Percentiles rank a stretch among this genome's conserved stretches.
phyloP scores from a whole-genome alignment of 2,113 vertebrate genomes.

The Aegotheles bennettii region DNA sequence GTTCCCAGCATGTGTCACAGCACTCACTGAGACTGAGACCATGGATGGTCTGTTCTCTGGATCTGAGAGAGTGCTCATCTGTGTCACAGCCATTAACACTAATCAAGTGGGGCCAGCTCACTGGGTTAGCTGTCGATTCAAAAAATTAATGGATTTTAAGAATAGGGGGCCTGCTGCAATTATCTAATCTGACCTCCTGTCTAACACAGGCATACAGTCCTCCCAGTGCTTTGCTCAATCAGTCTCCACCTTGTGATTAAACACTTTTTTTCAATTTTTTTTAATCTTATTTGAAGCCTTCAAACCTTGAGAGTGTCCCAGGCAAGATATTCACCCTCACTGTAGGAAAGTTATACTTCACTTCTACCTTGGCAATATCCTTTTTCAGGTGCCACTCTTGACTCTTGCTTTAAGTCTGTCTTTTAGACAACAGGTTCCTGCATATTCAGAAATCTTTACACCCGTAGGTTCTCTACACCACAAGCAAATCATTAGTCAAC shows the following conservation, averaged over 20 bases:
- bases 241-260: background rate
- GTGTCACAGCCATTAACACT: background rate
- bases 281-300: background rate
- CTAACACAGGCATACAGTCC: background rate
- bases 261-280: too few relatives aligned
- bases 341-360: background rate
- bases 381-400: background rate
- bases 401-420: background rate
- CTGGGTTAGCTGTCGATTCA: background rate
- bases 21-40: background rate
- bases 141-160: background rate
- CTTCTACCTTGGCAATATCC: background rate
- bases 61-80: background rate
- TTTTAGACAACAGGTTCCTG: background rate
- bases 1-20: background rate
- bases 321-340: background rate
- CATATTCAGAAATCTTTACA: background rate
- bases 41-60: background rate
- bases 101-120: background rate
- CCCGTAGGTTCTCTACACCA: background rate
- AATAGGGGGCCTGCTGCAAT: background rate
- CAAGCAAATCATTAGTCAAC: background rate
- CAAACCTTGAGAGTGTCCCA: background rate
- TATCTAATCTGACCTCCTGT: background rate
- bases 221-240: background rate